Evolutionary conservation across 2,888 invertebrate genomes (phyloP), one percentile per base, ranked within the genome.

Genomic region (Marronus borbonicus): DNA sequence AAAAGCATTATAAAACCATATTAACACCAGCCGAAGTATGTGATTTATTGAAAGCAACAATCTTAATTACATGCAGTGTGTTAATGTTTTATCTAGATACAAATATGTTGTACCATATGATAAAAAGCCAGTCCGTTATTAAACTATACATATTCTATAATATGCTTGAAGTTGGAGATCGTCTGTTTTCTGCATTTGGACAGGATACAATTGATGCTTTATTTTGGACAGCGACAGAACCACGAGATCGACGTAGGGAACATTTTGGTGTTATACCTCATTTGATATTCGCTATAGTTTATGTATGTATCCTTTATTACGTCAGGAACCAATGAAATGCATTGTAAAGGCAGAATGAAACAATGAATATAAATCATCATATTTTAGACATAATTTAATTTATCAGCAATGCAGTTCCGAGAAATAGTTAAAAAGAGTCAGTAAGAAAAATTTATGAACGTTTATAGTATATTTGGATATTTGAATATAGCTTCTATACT

Each of bases 81-180:
- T 89, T 95, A 78, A 96, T 98, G 92, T 94, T 96, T 85, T 95
- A 96, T 85, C 94, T 99, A 81, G 99, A 99, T 88, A 98, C 98
- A 58, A 98, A 98, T 83, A 96, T 99, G 92, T 94, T 99, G 91
- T 99, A 99, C 89, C 99, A 99, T 88, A 91, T 98, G 84, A 96
- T 97, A 65, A 97, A 97, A 88, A 98, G 98, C 85, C 99, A 99
- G 87, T 98, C 98, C 82, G 98, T 99, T 80, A 99, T 99, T 89
- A 99, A 99, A 87, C 90, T 99, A 82, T 99, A 99, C 87, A 98
- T 99, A 87, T 98, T 99, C 90, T 99, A 97, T 89, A 99, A 99
- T 88, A 99, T 99, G 98, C 90, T 99, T 79, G 99, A 99, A 90
- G 98, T 98, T 72, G 98, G 97, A 14, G 99, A 99, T 89, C 92